Evolutionary conservation across 37 sponge, comb jelly and placozoan genomes (phyloP), one percentile per base, ranked within the genome.

Genomic region (Chondrosia reniformis): DNA sequence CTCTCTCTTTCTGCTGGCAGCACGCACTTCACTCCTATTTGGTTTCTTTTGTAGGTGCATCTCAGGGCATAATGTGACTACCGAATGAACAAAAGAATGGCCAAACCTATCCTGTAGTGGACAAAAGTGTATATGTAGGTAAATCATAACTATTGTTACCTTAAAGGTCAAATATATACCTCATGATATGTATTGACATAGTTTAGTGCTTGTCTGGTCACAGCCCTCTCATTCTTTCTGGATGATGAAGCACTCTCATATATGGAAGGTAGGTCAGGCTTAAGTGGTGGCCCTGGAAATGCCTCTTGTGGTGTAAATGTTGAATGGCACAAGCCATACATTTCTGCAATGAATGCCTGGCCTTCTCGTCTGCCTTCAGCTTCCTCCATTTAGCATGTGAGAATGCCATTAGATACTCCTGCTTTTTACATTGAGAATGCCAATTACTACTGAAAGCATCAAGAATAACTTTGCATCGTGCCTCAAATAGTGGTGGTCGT

Each of bases 171-270:
- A 28, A 33, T 64, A 7, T 32, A 28, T 64, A 64, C 66, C 34
- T 27, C 34, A 64, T 64, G 66, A 64, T 2, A 64, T n/a, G 33
- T 36, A 28, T 64, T 64, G 34, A 64, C 66, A 64, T 64, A 6
- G 28, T 64, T 32, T 64, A 64, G 66, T 2, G 7, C 66, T 12
- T 64, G 2, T 32, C 66, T 64, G 25, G 66, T 64, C 7, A 12
- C 32, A 21, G 66, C 66, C 33, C 34, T 64, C 33, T 64, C 66
- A 28, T 4, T 36, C 66, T 64, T 64, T 28, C 33, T 4, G 3
- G 66, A 64, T 4, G 66, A 33, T 2, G 66, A 8, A 2, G 66
- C 66, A 64, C 4, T 64, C 66, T 64, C 34, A 28, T 64, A 64
- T 9, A 62, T 62, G 63, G 63, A 62, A 9, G 17, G 27, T 28